phyloP scores from a whole-genome alignment of 1,140 invertebrate genomes.

The Lasioglossum baleicum region DNA sequence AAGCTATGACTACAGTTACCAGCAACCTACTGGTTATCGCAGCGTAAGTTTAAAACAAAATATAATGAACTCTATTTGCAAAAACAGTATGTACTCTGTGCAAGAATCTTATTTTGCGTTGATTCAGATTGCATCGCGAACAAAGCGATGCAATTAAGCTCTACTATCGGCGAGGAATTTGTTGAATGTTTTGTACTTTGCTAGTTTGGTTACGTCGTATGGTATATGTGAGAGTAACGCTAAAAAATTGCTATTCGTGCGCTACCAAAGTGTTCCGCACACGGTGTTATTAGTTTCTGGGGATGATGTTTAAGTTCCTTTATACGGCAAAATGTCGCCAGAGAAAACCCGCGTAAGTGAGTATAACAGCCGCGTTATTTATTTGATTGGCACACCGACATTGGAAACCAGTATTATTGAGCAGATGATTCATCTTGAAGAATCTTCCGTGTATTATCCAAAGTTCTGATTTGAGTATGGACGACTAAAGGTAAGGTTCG shows the following conservation, averaged over 20 bases:
- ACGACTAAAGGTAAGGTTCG: conserved; percentile 69
- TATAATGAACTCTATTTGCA: background rate
- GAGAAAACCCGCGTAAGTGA: conserved; percentile 64
- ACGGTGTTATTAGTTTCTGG: conserved; percentile 18
- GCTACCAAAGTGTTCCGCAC: conserved; percentile 36
- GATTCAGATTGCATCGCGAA: conserved; percentile 8
- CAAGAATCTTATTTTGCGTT: background rate
- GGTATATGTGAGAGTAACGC: conserved; percentile 7
- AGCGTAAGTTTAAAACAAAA: conserved; percentile 72
- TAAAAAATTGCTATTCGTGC: background rate
- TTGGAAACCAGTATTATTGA: conserved; percentile 65
- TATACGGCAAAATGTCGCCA: conserved; percentile 36
- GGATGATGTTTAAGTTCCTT: conserved; percentile 37
- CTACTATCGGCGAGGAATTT: background rate
- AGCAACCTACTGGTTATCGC: conserved; percentile 71
- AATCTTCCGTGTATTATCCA: conserved; percentile 63
- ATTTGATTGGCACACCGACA: conserved; percentile 62
- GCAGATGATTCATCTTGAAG: conserved; percentile 63
- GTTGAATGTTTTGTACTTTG: background rate
- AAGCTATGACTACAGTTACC: conserved; percentile 74
- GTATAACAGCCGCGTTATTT: conserved; percentile 65
- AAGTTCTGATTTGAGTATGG: conserved; percentile 65
- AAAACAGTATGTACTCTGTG: conserved; percentile 1
- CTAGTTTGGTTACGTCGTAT: background rate
- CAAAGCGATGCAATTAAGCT: conserved; percentile 11